Conservation (phyloP, 2,888 invertebrate genomes). For the Lasioglossum lativentre region DNA sequence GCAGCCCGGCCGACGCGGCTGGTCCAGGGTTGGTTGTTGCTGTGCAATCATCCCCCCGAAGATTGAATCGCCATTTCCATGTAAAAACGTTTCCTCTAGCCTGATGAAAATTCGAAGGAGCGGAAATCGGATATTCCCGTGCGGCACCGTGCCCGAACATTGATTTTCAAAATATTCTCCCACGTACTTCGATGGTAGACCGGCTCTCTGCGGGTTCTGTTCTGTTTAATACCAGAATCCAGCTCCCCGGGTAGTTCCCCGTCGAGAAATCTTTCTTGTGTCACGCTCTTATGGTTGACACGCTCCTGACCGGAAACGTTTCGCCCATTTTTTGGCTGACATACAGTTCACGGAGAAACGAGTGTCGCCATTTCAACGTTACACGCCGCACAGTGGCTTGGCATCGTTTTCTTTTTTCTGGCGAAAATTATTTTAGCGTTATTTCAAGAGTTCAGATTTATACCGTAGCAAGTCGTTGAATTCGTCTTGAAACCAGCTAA, state of each 20-base stretch:
- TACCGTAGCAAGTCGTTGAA: too few species aligned
- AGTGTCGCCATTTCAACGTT: neutral
- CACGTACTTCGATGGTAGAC: neutral
- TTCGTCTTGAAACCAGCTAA: too few species aligned
- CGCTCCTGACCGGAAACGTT: neutral
- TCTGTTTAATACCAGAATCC: conserved; percentile 17
- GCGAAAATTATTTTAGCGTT: neutral
- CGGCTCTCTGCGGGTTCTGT: neutral
- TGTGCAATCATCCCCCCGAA: conserved; percentile 21
- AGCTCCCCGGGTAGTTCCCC: neutral
- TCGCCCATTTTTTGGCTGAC: neutral
- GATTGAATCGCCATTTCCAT: conserved; percentile 35
- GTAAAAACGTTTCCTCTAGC: conserved; percentile 35
- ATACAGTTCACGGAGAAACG: neutral
- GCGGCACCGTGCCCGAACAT: neutral
- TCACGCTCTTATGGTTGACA: neutral
- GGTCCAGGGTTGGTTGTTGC: neutral
- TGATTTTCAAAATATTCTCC: conserved; percentile 16
- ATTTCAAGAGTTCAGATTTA: neutral
- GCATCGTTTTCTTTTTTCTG: neutral
- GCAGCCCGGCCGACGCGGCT: neutral
- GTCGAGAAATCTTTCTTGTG: conserved; percentile 2
- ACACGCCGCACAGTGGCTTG: neutral
- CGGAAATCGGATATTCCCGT: conserved; percentile 14
- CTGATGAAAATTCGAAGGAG: conserved; percentile 30